Evolutionary conservation across 2,113 vertebrate species (phyloP), one percentile per base, ranked within the genome.

Genomic region (Corvus hawaiiensis): DNA sequence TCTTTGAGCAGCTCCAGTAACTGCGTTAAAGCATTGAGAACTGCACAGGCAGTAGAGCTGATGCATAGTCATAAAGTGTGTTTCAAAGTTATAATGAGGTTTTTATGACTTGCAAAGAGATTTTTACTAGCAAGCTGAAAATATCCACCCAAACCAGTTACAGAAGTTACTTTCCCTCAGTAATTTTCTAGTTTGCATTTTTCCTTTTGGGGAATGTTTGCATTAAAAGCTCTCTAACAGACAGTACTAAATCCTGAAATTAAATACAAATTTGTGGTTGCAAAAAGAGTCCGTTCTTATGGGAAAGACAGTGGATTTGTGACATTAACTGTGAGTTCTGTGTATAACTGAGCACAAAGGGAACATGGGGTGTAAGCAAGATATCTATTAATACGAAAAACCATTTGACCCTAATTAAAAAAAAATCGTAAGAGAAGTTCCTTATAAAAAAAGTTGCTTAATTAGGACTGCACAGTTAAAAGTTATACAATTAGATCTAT

Each of bases 1-100:
- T 66, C 75, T 97, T 86, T 92, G 61, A 86, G 68, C 55, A 80
- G 41, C 88, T 95, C 79, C 72, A 88, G 61, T 55, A 90, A 91
- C 52, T 58, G 58, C 87, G 41, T 83, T 73, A 72, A 82, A 87
- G 56, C 73, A 88, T 0, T 67, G 87, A 83, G 58, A 91, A 43
- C 16, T 63, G 56, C 35, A 66, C 33, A 72, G 67, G 63, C 56
- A 86, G 39, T 35, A 84, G 85, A 67, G 20, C 56, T 76, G 69
- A 58, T 85, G 58, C 44, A 48, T 24, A 90, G 48, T 64, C 68
- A 86, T 78, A 48, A 90, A 90, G 88, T 15, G 10, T 37, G 17
- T 84, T 93, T 93, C 79, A 83, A 88, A 93, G 88, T 93, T 71
- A 48, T 75, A 81, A 87, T 74, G 35, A 90, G 24, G 17, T 17